Evolutionary conservation across 2,888 invertebrate species (phyloP), one percentile per base, ranked within the genome.

Genomic region (Blera fallax): DNA sequence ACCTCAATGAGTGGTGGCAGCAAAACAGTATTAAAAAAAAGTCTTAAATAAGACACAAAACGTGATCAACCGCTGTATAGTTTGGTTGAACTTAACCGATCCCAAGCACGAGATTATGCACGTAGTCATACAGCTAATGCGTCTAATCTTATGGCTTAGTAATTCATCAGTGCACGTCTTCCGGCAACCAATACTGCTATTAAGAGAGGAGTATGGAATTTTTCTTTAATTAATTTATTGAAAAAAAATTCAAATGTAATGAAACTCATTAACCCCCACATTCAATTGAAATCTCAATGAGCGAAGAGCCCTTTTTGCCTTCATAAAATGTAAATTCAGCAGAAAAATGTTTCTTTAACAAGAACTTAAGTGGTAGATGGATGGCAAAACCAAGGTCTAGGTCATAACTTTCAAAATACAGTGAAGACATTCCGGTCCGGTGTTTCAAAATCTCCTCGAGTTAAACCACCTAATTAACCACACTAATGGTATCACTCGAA

Each of bases 341-440:
- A 3, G 16, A 29, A 45, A 2, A 14, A 50, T 50, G 27, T 40
- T 43, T 40, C 40, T 29, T 29, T 54, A 29, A 52, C 21, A 82
- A 78, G 72, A 72, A 77, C 65, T 67, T 65, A 52, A 58, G 29
- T 65, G 34, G 24, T 18, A 34, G 58, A 37, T 77, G 50, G 32
- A n/a, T 50, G 54, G 29, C 50, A 37, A 58, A 37, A 52, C 32
- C 72, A 81, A 85, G 85, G 85, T 81, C 81, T 81, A 85, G 84
- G 84, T 65, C 84, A 70, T 62, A 52, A 70, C 84, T 80, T 85
- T 85, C 76, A 58, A 85, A 80, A 58, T n/a, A 48, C 16, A 29
- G 5, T 18, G 29, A 77, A 62, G 18, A 48, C 7, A 65, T 62
- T 65, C 60, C 62, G 58, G 64, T 69, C 34, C 32, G 32, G 34